Percentiles rank a stretch among this genome's conserved stretches.
Conservation (phyloP, 2,113 vertebrate species). For the Barbus barbus region DNA sequence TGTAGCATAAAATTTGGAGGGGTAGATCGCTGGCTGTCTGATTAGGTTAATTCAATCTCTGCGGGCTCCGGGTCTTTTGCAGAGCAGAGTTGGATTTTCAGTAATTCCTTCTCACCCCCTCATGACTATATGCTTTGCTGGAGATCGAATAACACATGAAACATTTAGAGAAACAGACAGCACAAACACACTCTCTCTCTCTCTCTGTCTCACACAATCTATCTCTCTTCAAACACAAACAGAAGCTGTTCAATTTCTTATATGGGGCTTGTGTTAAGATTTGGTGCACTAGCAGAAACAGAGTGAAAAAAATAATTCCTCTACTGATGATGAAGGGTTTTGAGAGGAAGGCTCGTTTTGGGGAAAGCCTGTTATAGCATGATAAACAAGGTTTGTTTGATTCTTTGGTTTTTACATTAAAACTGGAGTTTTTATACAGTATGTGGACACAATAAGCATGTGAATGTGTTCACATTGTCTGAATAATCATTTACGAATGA, state of each 20-base stretch:
- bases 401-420: background rate
- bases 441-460: background rate
- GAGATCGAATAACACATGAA: constrained; percentile 37
- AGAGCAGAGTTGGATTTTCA: constrained; percentile 6
- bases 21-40: constrained; percentile 45
- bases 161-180: constrained; percentile 26
- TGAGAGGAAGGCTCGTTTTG: background rate
- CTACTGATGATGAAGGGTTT: constrained; percentile 3
- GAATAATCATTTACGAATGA: background rate
- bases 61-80: background rate
- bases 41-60: constrained; percentile 46
- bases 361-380: background rate
- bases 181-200: background rate
- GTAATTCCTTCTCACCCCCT: constrained; percentile 37
- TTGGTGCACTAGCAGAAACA: constrained; percentile 1
- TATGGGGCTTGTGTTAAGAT: background rate
- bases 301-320: background rate
- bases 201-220: constrained; percentile 2
- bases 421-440: background rate
- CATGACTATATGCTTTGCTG: constrained; percentile 35
- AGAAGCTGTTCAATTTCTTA: background rate
- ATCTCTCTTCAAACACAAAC: constrained; percentile 14
- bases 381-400: background rate
- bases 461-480: background rate
- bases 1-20: constrained; percentile 47